Base-by-base conservation (phyloP, 2,797 vertebrate species). In the Muraenolepis orangiensis region DNA sequence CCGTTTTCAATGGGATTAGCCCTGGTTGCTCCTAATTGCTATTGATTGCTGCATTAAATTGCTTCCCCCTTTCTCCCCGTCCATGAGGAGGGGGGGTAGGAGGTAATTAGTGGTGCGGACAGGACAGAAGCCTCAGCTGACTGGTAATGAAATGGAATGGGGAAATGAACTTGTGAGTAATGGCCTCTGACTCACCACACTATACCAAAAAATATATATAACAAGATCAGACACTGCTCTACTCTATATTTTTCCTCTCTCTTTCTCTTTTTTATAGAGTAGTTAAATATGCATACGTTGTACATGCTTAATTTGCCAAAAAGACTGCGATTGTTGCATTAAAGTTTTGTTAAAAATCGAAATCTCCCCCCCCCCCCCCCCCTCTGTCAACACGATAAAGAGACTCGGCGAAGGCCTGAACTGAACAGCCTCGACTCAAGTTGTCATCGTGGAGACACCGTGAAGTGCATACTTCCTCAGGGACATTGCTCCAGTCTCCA, bases 11-110 rank as follows among this genome's bases (percentile, higher is more conserved):
- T 89, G 90, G 96, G 95, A 98, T 98, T 96, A 97, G 95, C 94
- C 85, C 86, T 93, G 93, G 94, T 94, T 91, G 93, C 92, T 91
- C 95, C 95, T 98, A 98, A 98, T 97, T 96, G 95, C 94, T 96
- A 97, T 98, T 82, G 96, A 97, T 98, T 96, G 94, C 80, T 93
- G 95, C 95, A 95, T 96, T 96, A 96, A 97, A 97, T 97, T 96
- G 93, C 94, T 93, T 95, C 93, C 94, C 91, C 92, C 94, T 89
- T 30, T 26, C 29, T 87, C 90, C 90, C 92, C 88, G 90, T 91
- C 93, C 91, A 90, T 86, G 78, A 87, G 88, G 89, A 91, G 28
- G 23, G 51, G 51, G 84, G 81, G 81, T 81, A 86, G 88, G 88
- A 94, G 93, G 93, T 94, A 95, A 94, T 95, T 96, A 96, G 96